Evolutionary conservation across 1,140 invertebrate species (phyloP), one percentile per base, ranked within the genome.

Genomic region (Drosophila melanica): DNA sequence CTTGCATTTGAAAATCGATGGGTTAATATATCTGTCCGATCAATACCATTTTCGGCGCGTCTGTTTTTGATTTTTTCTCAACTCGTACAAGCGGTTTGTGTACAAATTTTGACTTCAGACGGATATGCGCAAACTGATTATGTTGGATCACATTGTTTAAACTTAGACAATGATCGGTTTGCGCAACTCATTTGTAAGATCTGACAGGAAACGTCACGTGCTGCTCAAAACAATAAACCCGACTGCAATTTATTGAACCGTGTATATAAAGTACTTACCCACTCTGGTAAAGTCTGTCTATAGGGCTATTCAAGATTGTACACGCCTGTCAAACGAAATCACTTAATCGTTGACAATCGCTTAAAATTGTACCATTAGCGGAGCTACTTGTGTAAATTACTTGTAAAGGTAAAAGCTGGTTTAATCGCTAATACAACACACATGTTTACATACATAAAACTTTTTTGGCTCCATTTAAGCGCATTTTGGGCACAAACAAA

Each of bases 391-490:
- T 6, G 11, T 11, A 12, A 7, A 3, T 3, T 6, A 23, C 30
- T 6, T 48, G 11, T 41, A 20, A 37, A 53, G 27, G 16, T 51
- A 30, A 60, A 42, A 42, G 37, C 50, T 9, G 16, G 12, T 41
- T 20, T 68, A 60, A 51, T 60, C 48, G 65, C 18, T 62, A 44
- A 37, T 18, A 8, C 23, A 58, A 16, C 41, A 20, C 63, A 57
- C 63, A 23, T 18, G 1, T 16, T 2, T 14, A 18, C 50, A n/a
- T 27, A 12, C 10, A 30, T 33, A 45, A 23, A 23, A 20, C 3
- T 23, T 23, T 23, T 23, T 33, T 48, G 18, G 4, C 35, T 12
- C 62, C 75, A 82, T 82, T 82, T 79, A 75, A 45, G 48, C 50
- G 27, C 58, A 20, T 62, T 65, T 60, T 0, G 18, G 57, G 35